Base-by-base conservation (phyloP, 2,113 vertebrate genomes). In the Danionella cerebrum region DNA sequence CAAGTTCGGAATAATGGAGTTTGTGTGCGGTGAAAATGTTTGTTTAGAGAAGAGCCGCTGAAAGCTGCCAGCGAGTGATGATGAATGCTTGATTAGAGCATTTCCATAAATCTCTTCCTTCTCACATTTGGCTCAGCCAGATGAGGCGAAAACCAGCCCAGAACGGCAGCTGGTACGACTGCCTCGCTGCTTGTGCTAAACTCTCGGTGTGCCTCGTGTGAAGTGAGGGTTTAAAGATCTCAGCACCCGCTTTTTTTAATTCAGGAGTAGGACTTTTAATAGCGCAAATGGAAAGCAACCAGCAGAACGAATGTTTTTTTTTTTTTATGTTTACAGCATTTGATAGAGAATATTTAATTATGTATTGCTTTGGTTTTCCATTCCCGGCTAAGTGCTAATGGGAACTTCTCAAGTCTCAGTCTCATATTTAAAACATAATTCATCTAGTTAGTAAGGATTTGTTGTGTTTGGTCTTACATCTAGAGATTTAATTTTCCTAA, bases 11-110 rank as follows among this genome's bases (percentile, higher is more conserved):
- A 78, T 78, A 76, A 84, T 53, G 76, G 79, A 63, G 65, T 82
- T 78, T 77, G 79, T 79, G 55, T 86, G 84, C 82, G 71, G 74
- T 53, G 66, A 78, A 81, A 85, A 76, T 80, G 75, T 87, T 85
- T 84, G 80, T 76, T 76, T 83, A 79, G 72, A 81, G 80, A 83
- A 69, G 78, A 79, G 73, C 57, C 51, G 16, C 55, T 62, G 38
- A 54, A 58, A 67, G 44, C 41, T 48, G 36, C 60, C 38, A 36
- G 76, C 70, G 27, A 38, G 72, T 72, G 75, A 78, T 80, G 57
- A 44, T 8, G 62, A 65, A 70, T 42, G 24, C 77, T 82, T 87
- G 83, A 86, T 84, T 83, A 74, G 84, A 67, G 80, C 79, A 81
- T 82, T 79, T 79, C 76, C 76, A 70, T 81, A 79, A 74, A 75